Evolutionary conservation across 2,888 invertebrate genomes (phyloP).

Genomic region (Hylaea fasciaria): DNA sequence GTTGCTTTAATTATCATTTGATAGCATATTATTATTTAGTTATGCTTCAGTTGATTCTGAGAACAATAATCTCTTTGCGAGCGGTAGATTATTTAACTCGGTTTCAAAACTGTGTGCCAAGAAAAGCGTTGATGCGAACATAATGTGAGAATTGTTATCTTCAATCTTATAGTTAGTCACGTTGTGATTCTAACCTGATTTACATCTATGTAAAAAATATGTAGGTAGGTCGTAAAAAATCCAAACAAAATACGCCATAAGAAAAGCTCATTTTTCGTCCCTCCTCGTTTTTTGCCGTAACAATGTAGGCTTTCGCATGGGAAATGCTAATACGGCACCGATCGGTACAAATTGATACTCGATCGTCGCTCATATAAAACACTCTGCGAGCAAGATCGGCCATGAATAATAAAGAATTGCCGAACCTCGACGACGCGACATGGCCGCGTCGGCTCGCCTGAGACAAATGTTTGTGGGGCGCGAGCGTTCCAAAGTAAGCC

Average conservation of each 20-base stretch:
- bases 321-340: constrained; percentile 80
- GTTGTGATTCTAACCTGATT: not conserved
- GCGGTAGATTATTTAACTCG: constrained; percentile 7
- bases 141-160: not conserved
- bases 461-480: constrained; percentile 17
- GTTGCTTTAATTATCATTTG: constrained; percentile 21
- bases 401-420: constrained; percentile 85
- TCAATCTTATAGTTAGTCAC: not conserved
- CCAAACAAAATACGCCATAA: constrained; percentile 21
- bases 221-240: constrained; percentile 28
- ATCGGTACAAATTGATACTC: constrained; percentile 84
- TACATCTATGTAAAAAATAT: constrained; percentile 22
- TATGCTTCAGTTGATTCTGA: constrained; percentile 8
- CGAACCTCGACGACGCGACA: constrained; percentile 64
- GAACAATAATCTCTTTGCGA: constrained; percentile 5
- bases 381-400: constrained; percentile 80
- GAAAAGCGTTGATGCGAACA: not conserved
- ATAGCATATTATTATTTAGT: not conserved
- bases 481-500: not conserved
- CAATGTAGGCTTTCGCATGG: constrained; percentile 74
- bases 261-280: constrained; percentile 36
- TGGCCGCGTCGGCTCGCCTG: constrained; percentile 4
- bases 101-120: not conserved
- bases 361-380: constrained; percentile 85
- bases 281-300: constrained; percentile 55